Conservation (phyloP, 2,888 invertebrate species). For the Tethea ocularis region DNA sequence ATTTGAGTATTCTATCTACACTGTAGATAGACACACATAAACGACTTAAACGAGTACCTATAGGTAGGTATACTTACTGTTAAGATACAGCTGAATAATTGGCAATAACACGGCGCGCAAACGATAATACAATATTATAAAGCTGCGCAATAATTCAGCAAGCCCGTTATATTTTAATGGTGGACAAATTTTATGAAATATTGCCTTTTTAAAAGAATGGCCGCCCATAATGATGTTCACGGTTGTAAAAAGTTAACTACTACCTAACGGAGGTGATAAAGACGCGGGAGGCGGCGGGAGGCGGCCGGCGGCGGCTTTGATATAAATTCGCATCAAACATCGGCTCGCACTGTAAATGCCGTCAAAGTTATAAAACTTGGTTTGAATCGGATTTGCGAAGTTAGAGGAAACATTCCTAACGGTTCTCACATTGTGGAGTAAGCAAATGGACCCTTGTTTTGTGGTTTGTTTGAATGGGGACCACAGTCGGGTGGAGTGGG, state of each 20-base stretch:
- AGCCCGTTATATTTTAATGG: slow-evolving; percentile 4
- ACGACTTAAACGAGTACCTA: no score
- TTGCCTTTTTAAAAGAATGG: slow-evolving; percentile 7
- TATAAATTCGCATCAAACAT: background rate
- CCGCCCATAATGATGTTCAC: slow-evolving; percentile 5
- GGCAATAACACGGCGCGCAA: background rate
- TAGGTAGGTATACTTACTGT: background rate
- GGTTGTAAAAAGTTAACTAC: slow-evolving; percentile 10
- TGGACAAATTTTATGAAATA: slow-evolving; percentile 11
- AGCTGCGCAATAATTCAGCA: background rate
- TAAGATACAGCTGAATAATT: background rate
- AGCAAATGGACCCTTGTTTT: slow-evolving; percentile 39
- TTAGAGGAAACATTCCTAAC: slow-evolving; percentile 30
- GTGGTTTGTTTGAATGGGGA: slow-evolving; percentile 36
- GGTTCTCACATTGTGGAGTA: slow-evolving; percentile 35
- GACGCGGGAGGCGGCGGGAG: no score
- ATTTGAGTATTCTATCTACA: no score
- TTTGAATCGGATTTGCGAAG: slow-evolving; percentile 22
- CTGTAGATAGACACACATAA: no score
- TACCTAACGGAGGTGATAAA: slow-evolving; percentile 9
- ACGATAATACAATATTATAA: background rate
- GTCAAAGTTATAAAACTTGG: slow-evolving; percentile 22
- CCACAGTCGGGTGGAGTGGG: slow-evolving; percentile 10
- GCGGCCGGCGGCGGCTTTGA: background rate
- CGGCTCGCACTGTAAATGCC: background rate